These are phyloP conservation scores for Sebastes schlegelii DNA, from an alignment of 2,113 vertebrate species.

Conservation along the genomic window DNA sequence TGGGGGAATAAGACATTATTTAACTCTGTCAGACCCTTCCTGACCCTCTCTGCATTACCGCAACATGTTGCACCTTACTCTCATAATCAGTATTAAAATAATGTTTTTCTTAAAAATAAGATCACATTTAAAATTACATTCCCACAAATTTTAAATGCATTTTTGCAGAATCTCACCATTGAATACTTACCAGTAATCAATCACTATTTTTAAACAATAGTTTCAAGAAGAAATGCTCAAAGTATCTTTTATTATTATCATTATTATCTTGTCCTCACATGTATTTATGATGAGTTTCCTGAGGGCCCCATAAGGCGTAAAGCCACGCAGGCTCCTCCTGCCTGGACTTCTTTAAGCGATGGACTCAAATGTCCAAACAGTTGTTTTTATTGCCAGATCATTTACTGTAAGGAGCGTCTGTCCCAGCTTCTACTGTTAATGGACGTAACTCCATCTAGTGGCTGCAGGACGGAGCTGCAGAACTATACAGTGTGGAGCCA, in stretches of 20 bases:
- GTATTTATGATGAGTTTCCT: neutral
- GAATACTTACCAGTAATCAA: neutral
- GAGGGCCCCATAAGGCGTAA: neutral
- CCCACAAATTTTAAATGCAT: neutral
- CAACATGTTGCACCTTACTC: neutral
- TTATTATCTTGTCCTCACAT: neutral
- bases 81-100: neutral
- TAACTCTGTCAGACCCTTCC: neutral
- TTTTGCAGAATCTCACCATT: neutral
- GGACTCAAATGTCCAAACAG: conserved; percentile 8
- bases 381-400: neutral
- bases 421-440: neutral
- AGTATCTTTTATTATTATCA: neutral
- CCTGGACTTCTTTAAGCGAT: too few species aligned
- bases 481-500: neutral
- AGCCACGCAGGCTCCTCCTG: neutral
- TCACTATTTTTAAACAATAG: neutral
- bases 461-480: conserved; percentile 8
- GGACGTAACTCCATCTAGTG: conserved; percentile 65
- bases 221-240: neutral
- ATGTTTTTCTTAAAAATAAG: neutral
- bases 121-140: too few species aligned
- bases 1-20: neutral
- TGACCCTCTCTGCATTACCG: neutral
- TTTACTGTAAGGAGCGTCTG: neutral